Conservation (phyloP, 2,888 invertebrate species). For the Plagiodera versicolora region DNA sequence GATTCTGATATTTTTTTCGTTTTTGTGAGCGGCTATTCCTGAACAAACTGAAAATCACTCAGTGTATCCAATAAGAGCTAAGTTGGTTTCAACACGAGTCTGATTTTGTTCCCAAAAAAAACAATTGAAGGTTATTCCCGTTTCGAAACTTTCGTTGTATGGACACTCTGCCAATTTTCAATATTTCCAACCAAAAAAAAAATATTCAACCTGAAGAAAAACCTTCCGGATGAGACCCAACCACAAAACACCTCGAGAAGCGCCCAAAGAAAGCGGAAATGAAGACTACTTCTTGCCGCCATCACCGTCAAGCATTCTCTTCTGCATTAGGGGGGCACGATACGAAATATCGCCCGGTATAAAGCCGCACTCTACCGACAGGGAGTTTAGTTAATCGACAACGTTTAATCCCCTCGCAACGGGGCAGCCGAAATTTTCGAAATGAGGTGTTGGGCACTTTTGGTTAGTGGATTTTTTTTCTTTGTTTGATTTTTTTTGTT, state of each 20-base stretch:
- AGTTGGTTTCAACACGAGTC: too few relatives aligned
- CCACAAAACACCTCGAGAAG: background rate
- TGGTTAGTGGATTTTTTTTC: constrained; percentile 50
- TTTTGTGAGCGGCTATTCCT: too few relatives aligned
- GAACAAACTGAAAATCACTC: too few relatives aligned
- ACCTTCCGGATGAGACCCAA: constrained; percentile 1
- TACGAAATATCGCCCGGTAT: constrained; percentile 48
- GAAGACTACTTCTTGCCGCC: background rate
- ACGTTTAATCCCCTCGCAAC: constrained; percentile 44
- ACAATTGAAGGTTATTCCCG: too few relatives aligned
- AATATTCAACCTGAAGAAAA: background rate
- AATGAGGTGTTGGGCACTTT: constrained; percentile 54
- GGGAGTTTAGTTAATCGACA: constrained; percentile 49
- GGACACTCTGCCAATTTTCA: too few relatives aligned
- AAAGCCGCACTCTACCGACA: constrained; percentile 44
- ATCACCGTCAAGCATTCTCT: too few relatives aligned
- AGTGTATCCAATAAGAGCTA: too few relatives aligned
- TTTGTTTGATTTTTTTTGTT: constrained; percentile 18
- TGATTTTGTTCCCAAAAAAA: too few relatives aligned
- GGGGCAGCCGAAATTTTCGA: constrained; percentile 36
- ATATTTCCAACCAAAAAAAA: too few relatives aligned
- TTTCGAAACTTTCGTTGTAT: too few relatives aligned
- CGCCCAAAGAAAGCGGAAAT: constrained; percentile 28
- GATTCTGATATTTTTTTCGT: too few relatives aligned
- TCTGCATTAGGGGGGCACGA: constrained; percentile 44